A percentile compares a stretch with the other conserved stretches of the same genome.
Conservation (phyloP, 2,888 invertebrate genomes). For the Leucoptera coffeella region DNA sequence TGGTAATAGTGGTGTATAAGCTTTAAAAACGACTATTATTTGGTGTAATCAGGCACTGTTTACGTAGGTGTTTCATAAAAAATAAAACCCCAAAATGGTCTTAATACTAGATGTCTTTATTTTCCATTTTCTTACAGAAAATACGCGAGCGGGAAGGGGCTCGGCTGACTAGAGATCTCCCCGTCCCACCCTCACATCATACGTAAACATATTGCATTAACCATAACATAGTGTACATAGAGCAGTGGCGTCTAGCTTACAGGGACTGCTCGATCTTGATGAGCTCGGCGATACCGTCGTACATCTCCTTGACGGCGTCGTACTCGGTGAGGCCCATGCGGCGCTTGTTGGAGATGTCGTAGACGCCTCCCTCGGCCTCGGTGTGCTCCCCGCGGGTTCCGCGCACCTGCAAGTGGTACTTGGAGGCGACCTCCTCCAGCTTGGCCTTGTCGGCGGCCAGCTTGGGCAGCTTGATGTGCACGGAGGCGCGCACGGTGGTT, state of each 20-base stretch:
- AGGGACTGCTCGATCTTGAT: constrained; percentile 91
- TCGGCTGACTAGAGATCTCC: constrained; percentile 34
- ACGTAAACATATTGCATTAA: not conserved
- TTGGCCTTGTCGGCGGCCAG: constrained; percentile 84
- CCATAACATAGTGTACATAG: too few relatives aligned
- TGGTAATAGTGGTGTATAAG: too few relatives aligned
- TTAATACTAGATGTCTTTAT: constrained; percentile 55
- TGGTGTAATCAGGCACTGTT: too few relatives aligned
- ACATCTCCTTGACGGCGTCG: constrained; percentile 95
- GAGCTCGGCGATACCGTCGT: constrained; percentile 91
- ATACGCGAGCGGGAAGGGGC: constrained; percentile 31
- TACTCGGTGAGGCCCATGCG: constrained; percentile 96
- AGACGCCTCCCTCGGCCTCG: constrained; percentile 91
- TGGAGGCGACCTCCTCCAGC: constrained; percentile 84
- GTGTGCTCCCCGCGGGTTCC: constrained; percentile 95
- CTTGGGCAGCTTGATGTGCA: constrained; percentile 97
- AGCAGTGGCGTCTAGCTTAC: constrained; percentile 57
- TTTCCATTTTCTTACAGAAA: constrained; percentile 54
- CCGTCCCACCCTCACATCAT: constrained; percentile 10
- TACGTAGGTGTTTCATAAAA: too few relatives aligned
- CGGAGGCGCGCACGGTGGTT: constrained; percentile 94
- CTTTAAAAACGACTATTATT: too few relatives aligned
- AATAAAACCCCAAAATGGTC: constrained; percentile 15
- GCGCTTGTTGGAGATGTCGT: constrained; percentile 96
- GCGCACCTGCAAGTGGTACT: constrained; percentile 87